These are phyloP conservation scores for Glandiceps talaboti DNA, from an alignment of 53 echinoderm and acorn worm genomes.

Conservation along the genomic window DNA sequence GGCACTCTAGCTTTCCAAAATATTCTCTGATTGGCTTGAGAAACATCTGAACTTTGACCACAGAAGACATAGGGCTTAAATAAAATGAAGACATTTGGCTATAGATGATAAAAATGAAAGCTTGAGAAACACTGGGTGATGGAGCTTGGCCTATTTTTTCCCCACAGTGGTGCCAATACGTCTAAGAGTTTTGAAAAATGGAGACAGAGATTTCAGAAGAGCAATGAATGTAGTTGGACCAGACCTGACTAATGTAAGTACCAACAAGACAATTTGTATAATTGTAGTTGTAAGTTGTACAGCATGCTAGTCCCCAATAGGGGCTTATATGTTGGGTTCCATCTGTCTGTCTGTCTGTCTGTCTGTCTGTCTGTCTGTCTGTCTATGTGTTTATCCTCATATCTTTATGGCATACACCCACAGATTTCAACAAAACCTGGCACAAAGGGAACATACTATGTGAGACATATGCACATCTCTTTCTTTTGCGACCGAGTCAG, in stretches of 20 bases:
- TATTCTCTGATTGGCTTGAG: neutral
- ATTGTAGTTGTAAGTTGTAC: no score
- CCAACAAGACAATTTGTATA: no score
- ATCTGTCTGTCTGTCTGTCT: no score
- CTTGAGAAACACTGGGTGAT: neutral
- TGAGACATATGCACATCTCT: no score
- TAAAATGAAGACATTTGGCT: neutral
- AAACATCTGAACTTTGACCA: neutral
- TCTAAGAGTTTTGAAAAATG: conserved; percentile 78
- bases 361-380: no score
- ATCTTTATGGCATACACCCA: no score
- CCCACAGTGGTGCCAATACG: conserved; percentile 62
- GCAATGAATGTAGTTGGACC: conserved; percentile 66
- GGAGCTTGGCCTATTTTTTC: neutral
- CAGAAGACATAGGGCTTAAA: neutral
- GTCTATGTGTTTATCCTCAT: no score
- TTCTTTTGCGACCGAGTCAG: no score
- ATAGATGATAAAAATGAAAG: neutral
- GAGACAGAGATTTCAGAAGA: conserved; percentile 64
- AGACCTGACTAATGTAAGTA: conserved; percentile 94
- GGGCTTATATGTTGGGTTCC: no score
- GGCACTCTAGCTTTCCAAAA: neutral
- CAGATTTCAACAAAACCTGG: no score
- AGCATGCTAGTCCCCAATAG: no score
- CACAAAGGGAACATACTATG: no score